Conservation (phyloP, 2,888 invertebrate genomes). For the Phaonia tiefii region DNA sequence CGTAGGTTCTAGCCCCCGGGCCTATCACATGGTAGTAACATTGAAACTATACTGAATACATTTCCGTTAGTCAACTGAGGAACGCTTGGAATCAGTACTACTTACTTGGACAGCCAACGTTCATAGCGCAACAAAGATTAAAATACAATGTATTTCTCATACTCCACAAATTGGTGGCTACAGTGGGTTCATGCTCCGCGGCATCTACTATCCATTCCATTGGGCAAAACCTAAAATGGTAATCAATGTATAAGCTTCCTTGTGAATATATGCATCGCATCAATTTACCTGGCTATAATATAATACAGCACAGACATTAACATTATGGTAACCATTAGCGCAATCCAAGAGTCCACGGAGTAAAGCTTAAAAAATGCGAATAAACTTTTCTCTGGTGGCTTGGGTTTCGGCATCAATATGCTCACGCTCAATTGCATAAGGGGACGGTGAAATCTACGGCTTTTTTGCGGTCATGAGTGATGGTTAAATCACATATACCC, state of each 20-base stretch:
- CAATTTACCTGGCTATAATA: slow-evolving; percentile 86
- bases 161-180: slow-evolving; percentile 89
- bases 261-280: neutral
- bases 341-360: slow-evolving; percentile 92
- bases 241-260: neutral
- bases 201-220: slow-evolving; percentile 95
- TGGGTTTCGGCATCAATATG: slow-evolving; percentile 89
- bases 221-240: slow-evolving; percentile 59
- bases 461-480: slow-evolving; percentile 94
- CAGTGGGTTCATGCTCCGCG: slow-evolving; percentile 83
- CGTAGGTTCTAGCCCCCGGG: too few relatives aligned
- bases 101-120: slow-evolving; percentile 96
- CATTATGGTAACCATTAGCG: slow-evolving; percentile 91
- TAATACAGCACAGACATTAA: slow-evolving; percentile 90
- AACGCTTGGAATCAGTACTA: too few relatives aligned
- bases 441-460: slow-evolving; percentile 97
- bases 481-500: slow-evolving; percentile 97
- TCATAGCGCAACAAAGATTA: slow-evolving; percentile 93
- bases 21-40: too few relatives aligned
- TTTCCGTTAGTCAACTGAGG: too few relatives aligned
- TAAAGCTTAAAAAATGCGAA: slow-evolving; percentile 95
- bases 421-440: slow-evolving; percentile 98
- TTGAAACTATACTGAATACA: too few relatives aligned
- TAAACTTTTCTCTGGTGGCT: slow-evolving; percentile 88
- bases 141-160: slow-evolving; percentile 96